Evolutionary conservation across 2,797 vertebrate species (phyloP), one percentile per base, ranked within the genome.

Genomic region (Ciconia nigra): DNA sequence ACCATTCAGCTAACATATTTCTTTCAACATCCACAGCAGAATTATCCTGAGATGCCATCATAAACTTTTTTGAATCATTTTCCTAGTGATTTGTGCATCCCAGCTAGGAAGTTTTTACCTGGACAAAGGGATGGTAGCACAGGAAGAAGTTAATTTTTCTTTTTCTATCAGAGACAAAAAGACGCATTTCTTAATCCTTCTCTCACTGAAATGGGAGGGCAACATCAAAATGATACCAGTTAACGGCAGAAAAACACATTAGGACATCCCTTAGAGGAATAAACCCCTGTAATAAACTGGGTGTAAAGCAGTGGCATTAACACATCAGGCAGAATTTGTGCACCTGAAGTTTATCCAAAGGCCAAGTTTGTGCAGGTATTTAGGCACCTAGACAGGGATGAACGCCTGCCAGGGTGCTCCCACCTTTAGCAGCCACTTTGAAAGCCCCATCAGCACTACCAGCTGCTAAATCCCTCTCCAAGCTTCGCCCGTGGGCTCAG

Each of bases 11-110:
- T 81, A 89, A 85, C 18, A 18, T 62, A 89, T 85, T 93, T 96
- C 89, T 91, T 89, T 96, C 90, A 92, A 63, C 66, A 83, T 72
- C 81, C 93, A 85, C 67, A 93, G 87, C 74, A 93, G 93, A 94
- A 96, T 97, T 97, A 97, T 90, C 87, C 96, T 93, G 95, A 96
- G 86, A 92, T 94, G 89, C 90, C 86, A 78, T 86, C 82, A 94
- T 66, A 71, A 96, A 95, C 94, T 94, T 91, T 71, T 93, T 91
- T 21, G 10, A 91, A 90, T 81, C 44, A 2, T 95, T 95, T 81
- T 29, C 67, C 89, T 91, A 87, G 29, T 61, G 33, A 37, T 85
- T 96, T 74, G 61, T n/a, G 37, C 78, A 89, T 96, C 87, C 77
- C 88, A 90, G 69, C 90, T 46, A 70, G 28, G 25, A 51, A 42